Base-by-base conservation (phyloP, 2,113 vertebrate genomes). In the Eupsittula cactorum region DNA sequence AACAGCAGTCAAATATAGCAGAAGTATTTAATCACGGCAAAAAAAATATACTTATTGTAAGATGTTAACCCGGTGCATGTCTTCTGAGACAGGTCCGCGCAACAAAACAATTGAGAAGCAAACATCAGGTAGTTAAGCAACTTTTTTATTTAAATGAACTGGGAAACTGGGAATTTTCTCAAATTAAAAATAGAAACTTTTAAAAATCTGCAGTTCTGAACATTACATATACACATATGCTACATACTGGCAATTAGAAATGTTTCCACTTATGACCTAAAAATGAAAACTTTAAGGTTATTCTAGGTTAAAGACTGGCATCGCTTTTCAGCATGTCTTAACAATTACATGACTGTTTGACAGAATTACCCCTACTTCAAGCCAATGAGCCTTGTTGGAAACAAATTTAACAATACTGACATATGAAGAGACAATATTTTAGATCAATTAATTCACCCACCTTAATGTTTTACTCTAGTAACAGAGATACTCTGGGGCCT, bases 121-220 rank as follows among this genome's bases (percentile, higher is more conserved):
- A 73, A 60, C 63, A 47, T 76, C 81, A 75, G 52, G 35, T 85
- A 28, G 46, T 84, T 97, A 88, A 91, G 55, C 83, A 96, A 95
- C 50, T 89, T 90, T 95, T 97, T 97, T 97, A 97, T 95, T 97
- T 96, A 95, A 97, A 95, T 84, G 85, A 95, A 86, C 62, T 88
- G 60, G 91, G 80, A 93, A 96, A 59, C 57, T 59, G 57, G 57
- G 57, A 75, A 87, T 90, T 88, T 91, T 92, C 74, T 95, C 85
- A 94, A 96, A 95, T 92, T 93, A 95, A 97, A 97, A 97, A 97
- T 96, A 97, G 92, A 90, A 96, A 88, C 84, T 92, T 91, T 80
- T 85, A 95, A 95, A 97, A 97, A 96, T 95, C 77, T 96, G 96
- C 82, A 79, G 73, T 92, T 93, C 80, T 93, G 82, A 95, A 94